phyloP scores from a whole-genome alignment of 2,113 vertebrate genomes.

The Dipodomys stephensi region DNA sequence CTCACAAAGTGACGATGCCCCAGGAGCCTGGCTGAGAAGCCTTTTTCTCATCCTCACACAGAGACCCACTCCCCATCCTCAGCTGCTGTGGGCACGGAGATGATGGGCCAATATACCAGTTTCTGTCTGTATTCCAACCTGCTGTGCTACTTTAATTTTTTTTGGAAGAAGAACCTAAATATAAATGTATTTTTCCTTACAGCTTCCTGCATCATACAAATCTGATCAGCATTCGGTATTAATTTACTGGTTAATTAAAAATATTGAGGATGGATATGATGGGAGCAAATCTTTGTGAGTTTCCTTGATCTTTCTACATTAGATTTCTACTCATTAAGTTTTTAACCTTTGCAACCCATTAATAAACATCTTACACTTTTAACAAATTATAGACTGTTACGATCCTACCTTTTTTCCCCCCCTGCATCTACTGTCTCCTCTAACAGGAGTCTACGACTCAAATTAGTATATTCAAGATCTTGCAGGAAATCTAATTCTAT shows the following conservation, averaged over 20 bases:
- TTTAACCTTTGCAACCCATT: conserved; percentile 17
- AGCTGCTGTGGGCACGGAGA: no score
- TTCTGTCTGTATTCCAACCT: neutral
- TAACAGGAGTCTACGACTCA: neutral
- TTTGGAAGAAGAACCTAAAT: conserved; percentile 45
- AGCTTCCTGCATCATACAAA: neutral
- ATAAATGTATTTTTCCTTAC: conserved; percentile 19
- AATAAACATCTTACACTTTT: conserved; percentile 30
- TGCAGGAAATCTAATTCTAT: neutral
- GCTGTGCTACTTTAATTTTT: neutral
- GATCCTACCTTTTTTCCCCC: no score
- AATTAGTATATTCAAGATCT: neutral
- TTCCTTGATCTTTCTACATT: conserved; percentile 6
- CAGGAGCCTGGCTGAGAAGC: neutral
- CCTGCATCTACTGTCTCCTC: neutral
- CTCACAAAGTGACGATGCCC: neutral
- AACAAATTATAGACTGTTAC: neutral
- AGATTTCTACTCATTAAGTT: conserved; percentile 26
- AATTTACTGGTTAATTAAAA: conserved; percentile 46
- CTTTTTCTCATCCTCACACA: neutral
- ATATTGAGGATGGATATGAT: conserved; percentile 1
- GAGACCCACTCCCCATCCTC: neutral
- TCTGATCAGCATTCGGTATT: conserved; percentile 32
- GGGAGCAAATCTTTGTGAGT: neutral
- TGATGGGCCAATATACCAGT: neutral